Conservation (phyloP, 64 coral and sea anemone genomes). For the Actinia tenebrosa region DNA sequence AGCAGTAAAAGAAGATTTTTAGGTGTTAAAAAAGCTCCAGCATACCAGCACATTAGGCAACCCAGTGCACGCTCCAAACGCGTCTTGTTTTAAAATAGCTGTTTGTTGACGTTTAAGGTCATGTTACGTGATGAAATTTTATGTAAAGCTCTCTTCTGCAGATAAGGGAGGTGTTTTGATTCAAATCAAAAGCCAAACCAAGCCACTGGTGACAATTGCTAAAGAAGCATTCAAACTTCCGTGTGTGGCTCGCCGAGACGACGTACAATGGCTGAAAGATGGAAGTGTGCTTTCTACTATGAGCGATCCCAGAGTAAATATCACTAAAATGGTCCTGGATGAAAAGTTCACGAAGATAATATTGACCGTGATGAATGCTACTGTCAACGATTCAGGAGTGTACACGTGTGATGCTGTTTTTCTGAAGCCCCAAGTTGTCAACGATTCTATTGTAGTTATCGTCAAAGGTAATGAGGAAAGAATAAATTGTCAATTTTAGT, state of each 20-base stretch:
- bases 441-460: neutral
- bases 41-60: too few species aligned
- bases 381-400: constrained; percentile 41
- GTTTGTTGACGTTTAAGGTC: neutral
- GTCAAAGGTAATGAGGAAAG: neutral
- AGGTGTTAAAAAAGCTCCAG: too few species aligned
- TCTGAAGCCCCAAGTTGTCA: neutral
- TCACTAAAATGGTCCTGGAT: neutral
- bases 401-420: neutral
- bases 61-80: too few species aligned
- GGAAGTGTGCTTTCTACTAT: neutral
- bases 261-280: neutral
- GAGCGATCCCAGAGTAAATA: neutral
- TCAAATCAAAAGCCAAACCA: neutral
- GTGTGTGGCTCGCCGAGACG: neutral
- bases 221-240: neutral
- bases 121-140: neutral
- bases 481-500: too few species aligned
- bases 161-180: neutral
- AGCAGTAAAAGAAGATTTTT: too few species aligned
- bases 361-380: constrained; percentile 20
- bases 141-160: neutral
- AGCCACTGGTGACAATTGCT: neutral
- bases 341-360: neutral
- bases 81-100: too few species aligned